Evolutionary conservation across 2,797 vertebrate genomes (phyloP), one percentile per base, ranked within the genome.

Genomic region (Onychomys arenicola): DNA sequence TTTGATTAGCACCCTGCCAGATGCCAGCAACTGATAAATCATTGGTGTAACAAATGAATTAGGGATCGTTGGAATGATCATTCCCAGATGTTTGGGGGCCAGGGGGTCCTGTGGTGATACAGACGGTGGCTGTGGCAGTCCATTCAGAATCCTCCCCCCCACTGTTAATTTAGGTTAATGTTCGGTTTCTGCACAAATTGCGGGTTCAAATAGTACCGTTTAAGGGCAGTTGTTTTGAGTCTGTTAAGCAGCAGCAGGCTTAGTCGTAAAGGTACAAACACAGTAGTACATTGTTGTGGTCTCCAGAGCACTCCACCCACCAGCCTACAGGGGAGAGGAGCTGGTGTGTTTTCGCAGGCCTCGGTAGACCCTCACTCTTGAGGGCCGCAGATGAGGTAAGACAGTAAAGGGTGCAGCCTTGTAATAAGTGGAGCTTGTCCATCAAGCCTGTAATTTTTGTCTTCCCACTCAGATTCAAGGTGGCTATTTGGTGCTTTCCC

Each of bases 401-500:
- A 97, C 96, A 98, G 94, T 46, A 95, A 97, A 97, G 97, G 97
- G 93, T 55, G 59, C 96, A 96, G 96, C 97, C 96, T 98, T 97
- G 96, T 97, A 96, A 97, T 98, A 98, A 98, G 93, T 89, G 96
- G 94, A 97, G 95, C 86, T 97, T 97, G 97, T 97, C 98, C 93
- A 80, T 97, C 63, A 92, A 97, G 91, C 95, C 98, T 98, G 94
- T 98, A 97, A 98, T 98, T 98, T 98, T 98, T 98, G 97, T 97
- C 97, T 97, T 97, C 95, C 97, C 96, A 90, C 97, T 98, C 94
- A 94, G 97, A 98, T 97, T 98, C 95, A 98, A 98, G 98, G 97
- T 98, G 98, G 97, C 96, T 98, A 97, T 98, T 98, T 96, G 94
- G 83, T 96, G 95, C 96, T 98, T 98, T 98, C 98, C 97, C 96